phyloP scores from a whole-genome alignment of 2,113 vertebrate genomes.

The Otocyon megalotis region DNA sequence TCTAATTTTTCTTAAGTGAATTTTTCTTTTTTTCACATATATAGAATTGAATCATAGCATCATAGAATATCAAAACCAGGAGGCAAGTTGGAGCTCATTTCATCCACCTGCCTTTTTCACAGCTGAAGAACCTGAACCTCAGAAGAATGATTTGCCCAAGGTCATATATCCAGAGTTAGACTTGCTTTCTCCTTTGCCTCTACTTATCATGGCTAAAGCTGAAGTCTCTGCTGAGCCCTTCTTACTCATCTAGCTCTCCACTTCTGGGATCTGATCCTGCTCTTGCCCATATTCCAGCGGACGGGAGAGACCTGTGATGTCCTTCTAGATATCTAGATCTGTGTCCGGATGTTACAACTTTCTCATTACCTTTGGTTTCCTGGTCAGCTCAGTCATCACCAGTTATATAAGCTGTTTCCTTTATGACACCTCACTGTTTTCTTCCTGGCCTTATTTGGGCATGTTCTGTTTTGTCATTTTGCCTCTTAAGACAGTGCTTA shows the following conservation, averaged over 20 bases:
- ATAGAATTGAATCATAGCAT: conserved; percentile 27
- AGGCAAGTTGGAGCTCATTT: conserved; percentile 22
- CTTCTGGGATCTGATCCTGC: background rate
- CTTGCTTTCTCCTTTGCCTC: background rate
- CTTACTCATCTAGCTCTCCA: background rate
- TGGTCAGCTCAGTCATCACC: background rate
- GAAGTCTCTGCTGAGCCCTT: background rate
- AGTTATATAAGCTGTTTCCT: background rate
- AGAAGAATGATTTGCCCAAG: background rate
- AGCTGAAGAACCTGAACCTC: background rate
- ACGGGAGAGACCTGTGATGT: background rate
- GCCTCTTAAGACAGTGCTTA: background rate
- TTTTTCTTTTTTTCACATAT: conserved; percentile 20
- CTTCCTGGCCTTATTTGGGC: background rate
- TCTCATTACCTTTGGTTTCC: conserved; percentile 19
- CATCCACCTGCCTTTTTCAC: background rate
- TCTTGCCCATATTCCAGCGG: background rate
- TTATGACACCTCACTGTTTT: background rate
- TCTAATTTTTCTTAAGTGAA: conserved; percentile 47
- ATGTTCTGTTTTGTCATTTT: background rate
- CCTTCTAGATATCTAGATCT: background rate
- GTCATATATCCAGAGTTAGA: background rate
- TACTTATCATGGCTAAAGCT: background rate
- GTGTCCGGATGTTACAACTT: background rate
- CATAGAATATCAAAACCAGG: background rate